Evolutionary conservation across 2,113 vertebrate genomes (phyloP).

Genomic region (Isichthys henryi): DNA sequence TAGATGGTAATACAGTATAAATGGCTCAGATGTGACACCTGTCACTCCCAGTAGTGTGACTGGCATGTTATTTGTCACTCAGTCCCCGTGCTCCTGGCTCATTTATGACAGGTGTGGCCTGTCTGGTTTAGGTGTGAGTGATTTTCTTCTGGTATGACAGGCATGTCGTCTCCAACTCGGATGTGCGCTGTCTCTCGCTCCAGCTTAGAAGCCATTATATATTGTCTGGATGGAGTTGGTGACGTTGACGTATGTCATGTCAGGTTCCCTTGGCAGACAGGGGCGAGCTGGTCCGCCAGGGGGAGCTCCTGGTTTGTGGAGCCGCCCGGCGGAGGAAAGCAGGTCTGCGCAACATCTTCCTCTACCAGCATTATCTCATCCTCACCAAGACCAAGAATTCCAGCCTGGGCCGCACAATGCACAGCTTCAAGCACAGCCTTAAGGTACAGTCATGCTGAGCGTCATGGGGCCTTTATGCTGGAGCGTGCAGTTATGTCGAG

Average conservation of each 20-base stretch:
- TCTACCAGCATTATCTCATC: conserved; percentile 75
- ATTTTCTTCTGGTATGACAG: background rate
- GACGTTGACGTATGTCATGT: background rate
- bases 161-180: background rate
- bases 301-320: conserved; percentile 68
- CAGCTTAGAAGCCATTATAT: too few species aligned
- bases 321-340: conserved; percentile 67
- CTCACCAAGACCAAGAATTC: conserved; percentile 78
- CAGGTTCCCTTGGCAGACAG: conserved; percentile 62
- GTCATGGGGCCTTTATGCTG: background rate
- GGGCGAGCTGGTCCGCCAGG: conserved; percentile 75
- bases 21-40: background rate
- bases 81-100: background rate
- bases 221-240: background rate
- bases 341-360: conserved; percentile 69
- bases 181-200: background rate
- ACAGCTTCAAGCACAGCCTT: conserved; percentile 70
- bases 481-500: background rate
- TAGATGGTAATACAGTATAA: background rate
- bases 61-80: background rate
- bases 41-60: background rate
- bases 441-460: conserved; percentile 49
- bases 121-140: background rate
- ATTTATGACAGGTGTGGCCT: background rate
- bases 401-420: conserved; percentile 54